phyloP scores from a whole-genome alignment of 2,113 vertebrate species.

The Pseudopipra pipra region DNA sequence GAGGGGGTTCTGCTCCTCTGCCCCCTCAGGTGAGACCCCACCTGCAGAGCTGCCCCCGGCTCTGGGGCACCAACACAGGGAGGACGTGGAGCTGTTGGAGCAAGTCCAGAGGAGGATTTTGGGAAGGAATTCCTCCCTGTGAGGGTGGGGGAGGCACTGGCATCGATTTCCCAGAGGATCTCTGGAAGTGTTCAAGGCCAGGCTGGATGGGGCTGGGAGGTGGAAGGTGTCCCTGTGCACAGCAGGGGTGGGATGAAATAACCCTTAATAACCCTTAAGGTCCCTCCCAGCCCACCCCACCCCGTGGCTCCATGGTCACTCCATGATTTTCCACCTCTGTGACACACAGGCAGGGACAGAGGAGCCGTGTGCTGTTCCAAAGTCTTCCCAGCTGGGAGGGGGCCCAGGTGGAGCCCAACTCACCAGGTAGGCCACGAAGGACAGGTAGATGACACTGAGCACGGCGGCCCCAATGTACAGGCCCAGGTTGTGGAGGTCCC shows the following conservation, averaged over 20 bases:
- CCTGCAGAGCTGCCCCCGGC: not conserved
- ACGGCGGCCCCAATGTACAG: slow-evolving; percentile 83
- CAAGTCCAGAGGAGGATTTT: not conserved
- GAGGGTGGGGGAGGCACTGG: not conserved
- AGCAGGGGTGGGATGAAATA: accelerated
- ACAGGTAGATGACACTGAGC: slow-evolving; percentile 83
- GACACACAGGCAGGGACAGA: accelerated
- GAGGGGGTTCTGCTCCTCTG: not conserved
- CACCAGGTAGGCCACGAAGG: slow-evolving; percentile 92
- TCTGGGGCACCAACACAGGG: not conserved
- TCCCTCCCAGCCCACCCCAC: not conserved
- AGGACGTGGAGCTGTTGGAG: not conserved
- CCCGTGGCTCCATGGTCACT: accelerated
- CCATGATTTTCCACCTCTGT: not conserved
- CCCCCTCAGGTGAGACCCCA: not conserved
- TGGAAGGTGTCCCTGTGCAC: accelerated
- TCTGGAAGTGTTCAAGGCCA: not conserved
- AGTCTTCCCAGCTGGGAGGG: not conserved
- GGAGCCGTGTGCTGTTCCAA: accelerated
- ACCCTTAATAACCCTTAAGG: accelerated
- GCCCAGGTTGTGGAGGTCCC: slow-evolving; percentile 74
- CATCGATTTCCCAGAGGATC: not conserved
- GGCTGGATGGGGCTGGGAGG: not conserved
- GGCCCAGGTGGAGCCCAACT: slow-evolving; percentile 17
- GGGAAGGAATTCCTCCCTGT: not conserved